Evolutionary conservation across 2,113 vertebrate species (phyloP).

Genomic region (Callipepla squamata): DNA sequence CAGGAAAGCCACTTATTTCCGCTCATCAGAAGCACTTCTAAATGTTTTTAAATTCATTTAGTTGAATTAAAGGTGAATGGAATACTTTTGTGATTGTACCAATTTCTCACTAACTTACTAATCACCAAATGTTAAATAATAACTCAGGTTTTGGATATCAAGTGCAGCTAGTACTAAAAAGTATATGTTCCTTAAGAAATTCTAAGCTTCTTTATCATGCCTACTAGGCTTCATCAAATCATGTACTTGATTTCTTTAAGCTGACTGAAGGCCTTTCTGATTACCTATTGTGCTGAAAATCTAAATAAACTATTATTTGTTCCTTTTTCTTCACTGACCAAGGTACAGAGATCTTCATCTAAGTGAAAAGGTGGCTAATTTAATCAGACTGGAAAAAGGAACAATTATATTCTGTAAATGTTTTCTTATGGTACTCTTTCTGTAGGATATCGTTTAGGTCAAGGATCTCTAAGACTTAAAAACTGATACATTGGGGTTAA

Average conservation of each 20-base stretch:
- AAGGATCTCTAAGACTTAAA: not conserved
- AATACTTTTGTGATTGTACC: constrained; percentile 9
- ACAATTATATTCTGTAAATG: not conserved
- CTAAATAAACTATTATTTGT: not conserved
- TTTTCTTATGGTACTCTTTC: not conserved
- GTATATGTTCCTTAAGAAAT: not conserved
- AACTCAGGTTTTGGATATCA: constrained; percentile 10
- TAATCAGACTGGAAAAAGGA: not conserved
- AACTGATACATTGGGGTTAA: not conserved
- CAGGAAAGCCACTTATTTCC: constrained; percentile 46
- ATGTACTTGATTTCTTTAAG: not conserved
- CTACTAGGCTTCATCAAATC: not conserved
- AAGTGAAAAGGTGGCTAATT: not conserved
- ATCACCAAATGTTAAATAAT: constrained; percentile 44
- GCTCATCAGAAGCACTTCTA: constrained; percentile 43
- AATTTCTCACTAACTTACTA: constrained; percentile 49
- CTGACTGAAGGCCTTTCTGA: not conserved
- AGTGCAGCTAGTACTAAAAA: constrained; percentile 9
- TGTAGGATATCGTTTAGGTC: not conserved
- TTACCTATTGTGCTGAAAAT: constrained; percentile 20
- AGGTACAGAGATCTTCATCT: not conserved
- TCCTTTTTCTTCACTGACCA: not conserved
- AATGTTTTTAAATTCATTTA: constrained; percentile 56
- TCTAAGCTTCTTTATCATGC: not conserved
- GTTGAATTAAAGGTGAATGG: constrained; percentile 35